Base-by-base conservation (phyloP, 2,113 vertebrate genomes). In the Bufo gargarizans region DNA sequence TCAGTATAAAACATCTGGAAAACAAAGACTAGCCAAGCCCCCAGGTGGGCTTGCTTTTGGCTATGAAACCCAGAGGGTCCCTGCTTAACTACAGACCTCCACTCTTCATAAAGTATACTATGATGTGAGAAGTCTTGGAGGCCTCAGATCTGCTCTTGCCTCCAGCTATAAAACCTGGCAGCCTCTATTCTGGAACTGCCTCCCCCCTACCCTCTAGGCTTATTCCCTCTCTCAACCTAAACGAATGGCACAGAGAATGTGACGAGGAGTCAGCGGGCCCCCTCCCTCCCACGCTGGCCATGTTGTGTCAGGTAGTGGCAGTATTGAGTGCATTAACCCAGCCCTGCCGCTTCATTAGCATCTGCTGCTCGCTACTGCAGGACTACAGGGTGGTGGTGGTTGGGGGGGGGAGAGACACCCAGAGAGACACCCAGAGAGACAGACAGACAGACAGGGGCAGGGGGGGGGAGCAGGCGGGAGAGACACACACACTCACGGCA, bases 231-330 rank as follows among this genome's bases (percentile, higher is more conserved):
- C 72, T 17, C 72, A n/a, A n/a, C n/a, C n/a, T n/a, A n/a, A n/a
- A n/a, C n/a, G n/a, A 19, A 4, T 67, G 71, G 71, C 33, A 50
- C 76, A n/a, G 76, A 77, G 19, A 53, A 55, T 78, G 19, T 20
- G 50, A 55, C 19, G 77, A 55, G 17, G 50, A 33, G 53, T 22
- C 49, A 4, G 56, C 16, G 82, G 47, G 49, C 50, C 72, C 72
- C 89, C 81, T 63, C 90, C 88, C 89, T 56, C 77, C 50, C 81
- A 91, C 93, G 93, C 88, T 93, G 94, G 93, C 88, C 92, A 91
- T 69, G 92, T 94, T 93, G 93, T 93, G 94, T 95, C 94, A 91
- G 93, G 93, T 86, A 94, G 94, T 91, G 94, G 94, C 94, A 93
- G 93, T 94, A 92, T 94, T 94, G 94, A 95, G 94, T 93, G 90